phyloP scores from a whole-genome alignment of 2,113 vertebrate species.

The Potamarius usumacintae region DNA sequence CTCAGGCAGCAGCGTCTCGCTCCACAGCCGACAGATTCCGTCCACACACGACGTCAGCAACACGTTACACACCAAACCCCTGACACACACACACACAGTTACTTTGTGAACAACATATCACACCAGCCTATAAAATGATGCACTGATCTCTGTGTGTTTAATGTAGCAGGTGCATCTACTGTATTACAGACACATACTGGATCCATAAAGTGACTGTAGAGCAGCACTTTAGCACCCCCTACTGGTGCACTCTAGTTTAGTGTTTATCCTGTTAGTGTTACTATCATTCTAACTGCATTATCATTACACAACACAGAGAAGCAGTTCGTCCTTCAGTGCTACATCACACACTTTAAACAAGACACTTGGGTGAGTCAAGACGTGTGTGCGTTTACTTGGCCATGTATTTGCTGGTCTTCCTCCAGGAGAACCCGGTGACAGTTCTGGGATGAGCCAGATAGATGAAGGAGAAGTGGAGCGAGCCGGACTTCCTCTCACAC shows the following conservation, averaged over 20 bases:
- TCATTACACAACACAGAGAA: background rate
- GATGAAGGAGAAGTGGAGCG: conserved; percentile 89
- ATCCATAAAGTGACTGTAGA: background rate
- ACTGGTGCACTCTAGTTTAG: background rate
- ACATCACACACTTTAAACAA: background rate
- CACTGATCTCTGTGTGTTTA: background rate
- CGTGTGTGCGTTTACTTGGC: conserved; percentile 74
- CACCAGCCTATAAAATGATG: background rate
- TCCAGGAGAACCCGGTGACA: conserved; percentile 94
- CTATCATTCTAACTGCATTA: background rate
- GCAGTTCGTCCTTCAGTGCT: background rate
- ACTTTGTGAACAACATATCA: background rate
- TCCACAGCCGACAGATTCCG: conserved; percentile 94
- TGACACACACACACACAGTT: conserved; percentile 54
- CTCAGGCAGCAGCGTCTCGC: conserved; percentile 91
- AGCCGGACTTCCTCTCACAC: conserved; percentile 77
- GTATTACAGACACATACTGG: background rate
- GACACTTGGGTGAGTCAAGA: background rate
- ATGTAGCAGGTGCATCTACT: background rate
- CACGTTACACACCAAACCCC: conserved; percentile 94
- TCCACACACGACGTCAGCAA: conserved; percentile 93
- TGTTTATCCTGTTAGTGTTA: conserved; percentile 1
- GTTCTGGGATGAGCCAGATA: conserved; percentile 94
- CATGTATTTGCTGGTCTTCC: conserved; percentile 98
- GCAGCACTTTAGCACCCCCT: background rate